A percentile compares a stretch with the other conserved stretches of the same genome.
Conservation (phyloP, 1,140 invertebrate species). For the Papilio dardanus region DNA sequence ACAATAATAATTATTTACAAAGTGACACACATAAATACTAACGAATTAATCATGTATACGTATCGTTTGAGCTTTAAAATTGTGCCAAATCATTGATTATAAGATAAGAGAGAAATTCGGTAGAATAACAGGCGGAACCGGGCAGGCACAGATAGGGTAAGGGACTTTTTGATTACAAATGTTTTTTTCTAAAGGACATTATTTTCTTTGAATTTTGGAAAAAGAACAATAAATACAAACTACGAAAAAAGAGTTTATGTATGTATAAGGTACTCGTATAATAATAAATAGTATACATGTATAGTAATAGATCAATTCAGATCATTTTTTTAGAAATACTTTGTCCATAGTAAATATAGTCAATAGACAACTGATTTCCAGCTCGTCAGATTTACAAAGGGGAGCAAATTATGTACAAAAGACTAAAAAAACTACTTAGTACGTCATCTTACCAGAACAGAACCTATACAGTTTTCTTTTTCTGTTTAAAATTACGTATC, state of each 20-base stretch:
- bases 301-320: background rate
- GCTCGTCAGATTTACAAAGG: background rate
- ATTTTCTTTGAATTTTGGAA: background rate
- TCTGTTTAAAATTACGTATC: too few relatives aligned
- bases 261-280: too few relatives aligned
- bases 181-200: background rate
- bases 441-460: background rate
- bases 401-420: background rate
- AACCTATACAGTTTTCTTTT: too few relatives aligned
- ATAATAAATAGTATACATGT: background rate
- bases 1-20: too few relatives aligned
- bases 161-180: background rate
- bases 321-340: background rate
- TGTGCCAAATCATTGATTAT: background rate
- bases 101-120: background rate
- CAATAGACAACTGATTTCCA: background rate
- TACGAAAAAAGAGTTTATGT: too few relatives aligned
- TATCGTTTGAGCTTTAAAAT: background rate
- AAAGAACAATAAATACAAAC: too few relatives aligned
- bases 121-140: slow-evolving; percentile 4
- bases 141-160: background rate
- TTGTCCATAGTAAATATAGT: background rate
- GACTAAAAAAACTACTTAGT: background rate
- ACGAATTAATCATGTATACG: too few relatives aligned
- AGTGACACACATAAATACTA: too few relatives aligned